Evolutionary conservation across 2,797 vertebrate genomes (phyloP), one percentile per base, ranked within the genome.

Genomic region (Pipistrellus pipistrellus): DNA sequence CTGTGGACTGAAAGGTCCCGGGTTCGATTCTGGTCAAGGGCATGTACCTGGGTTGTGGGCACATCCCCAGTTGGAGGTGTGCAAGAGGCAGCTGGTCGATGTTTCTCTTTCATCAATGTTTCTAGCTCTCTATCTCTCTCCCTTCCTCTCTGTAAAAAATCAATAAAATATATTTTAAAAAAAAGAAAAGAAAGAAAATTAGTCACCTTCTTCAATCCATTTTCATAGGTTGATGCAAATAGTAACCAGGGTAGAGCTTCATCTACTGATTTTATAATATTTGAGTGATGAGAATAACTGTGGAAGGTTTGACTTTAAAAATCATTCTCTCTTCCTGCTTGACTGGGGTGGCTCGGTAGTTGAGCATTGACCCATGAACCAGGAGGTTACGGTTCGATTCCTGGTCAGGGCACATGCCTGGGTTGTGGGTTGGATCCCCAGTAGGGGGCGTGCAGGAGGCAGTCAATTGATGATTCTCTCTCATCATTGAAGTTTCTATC

Each of bases 231-330:
- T 87, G 4, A 48, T 90, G 32, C 15, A 59, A n/a, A 59, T 93
- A 27, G 57, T 85, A 78, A 76, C 41, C 25, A 69, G n/a, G 30
- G 13, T 78, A 86, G 85, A 87, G 13, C 48, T 87, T 90, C 35
- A 38, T 85, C 35, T 88, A 7, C 62, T 92, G 48, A 95, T 90
- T 86, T 86, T 92, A 72, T 1, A 73, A 27, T 14, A 25, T 46
- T 73, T 91, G 69, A 38, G 44, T 77, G 30, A 82, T 21, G 41
- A 86, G 86, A 85, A 85, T 59, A 75, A 78, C 10, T 76, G 27
- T 73, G 46, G 82, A 92, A 82, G 6, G 2, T 86, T 81, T 83
- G n/a, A 25, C 25, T 95, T 93, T 88, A 72, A 80, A 85, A 85
- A 71, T 55, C n/a, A 48, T 51, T 77, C 20, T 30, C 6, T 88